Percentiles rank a stretch among this genome's conserved stretches.
Conservation (phyloP, 2,888 invertebrate genomes). For the Chouioia cunea region DNA sequence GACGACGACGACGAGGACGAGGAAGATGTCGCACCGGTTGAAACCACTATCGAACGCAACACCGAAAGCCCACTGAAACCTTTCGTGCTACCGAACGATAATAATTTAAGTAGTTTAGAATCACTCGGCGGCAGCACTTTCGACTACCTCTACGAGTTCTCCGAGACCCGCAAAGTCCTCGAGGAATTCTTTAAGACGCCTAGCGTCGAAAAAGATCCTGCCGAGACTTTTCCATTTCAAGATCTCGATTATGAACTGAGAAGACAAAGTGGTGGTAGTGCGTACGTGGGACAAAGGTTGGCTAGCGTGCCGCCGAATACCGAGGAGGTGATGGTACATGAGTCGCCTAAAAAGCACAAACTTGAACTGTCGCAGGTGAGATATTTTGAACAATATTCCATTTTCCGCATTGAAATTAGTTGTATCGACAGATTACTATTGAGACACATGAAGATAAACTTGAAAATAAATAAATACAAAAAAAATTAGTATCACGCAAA, state of each 20-base stretch:
- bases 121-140: conserved; percentile 73
- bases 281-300: conserved; percentile 82
- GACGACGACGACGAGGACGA: conserved; percentile 47
- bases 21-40: conserved; percentile 49
- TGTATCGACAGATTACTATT: too few species aligned
- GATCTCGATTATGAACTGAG: conserved; percentile 85
- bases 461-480: neutral
- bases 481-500: too few species aligned
- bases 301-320: conserved; percentile 72
- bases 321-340: conserved; percentile 66
- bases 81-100: conserved; percentile 60
- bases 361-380: conserved; percentile 63
- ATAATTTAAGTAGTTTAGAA: conserved; percentile 65
- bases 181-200: conserved; percentile 90
- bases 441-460: too few species aligned
- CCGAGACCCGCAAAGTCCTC: conserved; percentile 90
- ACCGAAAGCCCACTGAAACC: conserved; percentile 52
- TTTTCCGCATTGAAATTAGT: neutral
- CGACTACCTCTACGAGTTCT: conserved; percentile 92
- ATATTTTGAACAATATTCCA: neutral
- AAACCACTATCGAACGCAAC: conserved; percentile 22
- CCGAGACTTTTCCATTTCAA: conserved; percentile 70
- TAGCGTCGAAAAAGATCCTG: conserved; percentile 72
- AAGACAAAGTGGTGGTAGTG: conserved; percentile 78
- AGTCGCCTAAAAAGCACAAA: conserved; percentile 66